A percentile compares a stretch with the other conserved stretches of the same genome.
Conservation (phyloP, 64 coral and sea anemone genomes). For the Actinia tenebrosa region DNA sequence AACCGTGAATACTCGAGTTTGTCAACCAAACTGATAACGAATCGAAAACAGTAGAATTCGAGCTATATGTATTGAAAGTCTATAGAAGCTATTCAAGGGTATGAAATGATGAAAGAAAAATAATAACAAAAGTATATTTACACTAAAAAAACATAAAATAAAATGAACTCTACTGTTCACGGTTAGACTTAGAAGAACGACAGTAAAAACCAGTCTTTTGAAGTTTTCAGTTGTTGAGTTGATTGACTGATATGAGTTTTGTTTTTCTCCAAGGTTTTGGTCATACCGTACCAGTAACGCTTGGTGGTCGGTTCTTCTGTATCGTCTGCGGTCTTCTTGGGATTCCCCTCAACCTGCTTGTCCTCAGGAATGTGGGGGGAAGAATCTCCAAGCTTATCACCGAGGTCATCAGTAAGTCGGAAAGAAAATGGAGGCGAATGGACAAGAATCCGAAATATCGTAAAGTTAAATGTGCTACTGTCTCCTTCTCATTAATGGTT, state of each 20-base stretch:
- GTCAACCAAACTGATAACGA: too few species aligned
- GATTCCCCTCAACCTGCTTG: slow-evolving; percentile 68
- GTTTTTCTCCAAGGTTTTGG: slow-evolving; percentile 57
- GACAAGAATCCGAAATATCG: slow-evolving; percentile 6
- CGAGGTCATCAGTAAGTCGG: slow-evolving; percentile 30
- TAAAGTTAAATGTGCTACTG: slow-evolving; percentile 43
- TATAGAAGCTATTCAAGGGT: too few species aligned
- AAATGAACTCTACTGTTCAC: too few species aligned
- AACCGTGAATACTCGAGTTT: too few species aligned
- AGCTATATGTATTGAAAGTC: too few species aligned
- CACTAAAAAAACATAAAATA: too few species aligned
- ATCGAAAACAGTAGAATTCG: too few species aligned
- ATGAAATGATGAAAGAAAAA: too few species aligned
- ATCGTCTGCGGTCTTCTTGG: slow-evolving; percentile 70
- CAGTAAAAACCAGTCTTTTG: too few species aligned
- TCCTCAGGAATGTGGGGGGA: slow-evolving; percentile 73
- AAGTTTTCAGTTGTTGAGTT: too few species aligned
- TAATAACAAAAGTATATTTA: too few species aligned
- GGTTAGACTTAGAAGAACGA: too few species aligned
- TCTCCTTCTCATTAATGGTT: slow-evolving; percentile 65
- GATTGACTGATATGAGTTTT: background rate
- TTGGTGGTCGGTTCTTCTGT: slow-evolving; percentile 68
- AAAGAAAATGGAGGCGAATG: slow-evolving; percentile 5
- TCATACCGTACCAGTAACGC: slow-evolving; percentile 62
- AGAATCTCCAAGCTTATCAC: slow-evolving; percentile 44